These are phyloP conservation scores for Herpailurus yagouaroundi DNA, from an alignment of 2,113 vertebrate genomes.

Conservation along the genomic window DNA sequence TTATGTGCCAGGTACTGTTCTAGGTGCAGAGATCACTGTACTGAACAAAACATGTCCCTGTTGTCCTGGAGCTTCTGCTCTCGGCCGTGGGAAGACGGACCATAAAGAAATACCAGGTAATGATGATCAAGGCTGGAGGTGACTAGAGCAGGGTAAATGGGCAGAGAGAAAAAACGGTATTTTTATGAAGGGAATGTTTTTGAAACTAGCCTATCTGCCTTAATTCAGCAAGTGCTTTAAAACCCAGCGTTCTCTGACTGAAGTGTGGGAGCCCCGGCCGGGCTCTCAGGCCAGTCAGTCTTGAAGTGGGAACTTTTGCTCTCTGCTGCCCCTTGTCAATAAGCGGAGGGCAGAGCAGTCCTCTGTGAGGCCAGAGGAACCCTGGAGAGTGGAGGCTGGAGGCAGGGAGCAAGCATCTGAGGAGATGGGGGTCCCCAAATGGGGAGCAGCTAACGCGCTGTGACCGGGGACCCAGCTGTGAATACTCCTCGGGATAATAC, in stretches of 20 bases:
- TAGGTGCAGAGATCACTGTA: neutral
- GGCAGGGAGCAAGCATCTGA: neutral
- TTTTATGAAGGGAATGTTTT: neutral
- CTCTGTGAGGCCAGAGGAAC: neutral
- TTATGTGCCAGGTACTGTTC: neutral
- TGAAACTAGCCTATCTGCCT: constrained; percentile 1
- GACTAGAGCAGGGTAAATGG: neutral
- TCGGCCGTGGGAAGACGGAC: neutral
- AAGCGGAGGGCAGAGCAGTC: neutral
- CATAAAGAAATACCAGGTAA: constrained; percentile 50
- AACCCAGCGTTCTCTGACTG: neutral
- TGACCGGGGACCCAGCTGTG: neutral
- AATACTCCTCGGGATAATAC: neutral
- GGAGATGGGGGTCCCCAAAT: neutral
- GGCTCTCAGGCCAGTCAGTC: neutral
- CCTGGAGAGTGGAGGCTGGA: neutral
- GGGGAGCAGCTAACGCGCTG: neutral
- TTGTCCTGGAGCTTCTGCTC: neutral
- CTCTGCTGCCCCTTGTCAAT: neutral
- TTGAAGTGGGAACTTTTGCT: neutral
- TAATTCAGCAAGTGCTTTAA: neutral
- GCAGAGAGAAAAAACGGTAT: neutral
- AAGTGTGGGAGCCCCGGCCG: neutral
- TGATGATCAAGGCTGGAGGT: neutral
- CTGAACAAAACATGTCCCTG: neutral